Evolutionary conservation across 2,888 invertebrate species (phyloP).

Genomic region (Coenonympha arcania): DNA sequence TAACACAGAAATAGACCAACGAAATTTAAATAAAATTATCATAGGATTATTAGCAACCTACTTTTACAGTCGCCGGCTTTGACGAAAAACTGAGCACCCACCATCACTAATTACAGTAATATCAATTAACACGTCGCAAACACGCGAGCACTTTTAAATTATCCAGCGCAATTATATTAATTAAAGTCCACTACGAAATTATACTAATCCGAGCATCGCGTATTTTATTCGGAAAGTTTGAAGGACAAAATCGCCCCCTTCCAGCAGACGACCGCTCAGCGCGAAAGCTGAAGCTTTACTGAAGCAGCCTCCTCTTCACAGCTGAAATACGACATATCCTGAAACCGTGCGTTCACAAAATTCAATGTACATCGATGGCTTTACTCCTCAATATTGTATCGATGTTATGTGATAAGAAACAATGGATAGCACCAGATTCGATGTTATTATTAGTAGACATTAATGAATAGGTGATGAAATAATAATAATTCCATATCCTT

Average conservation of each 20-base stretch:
- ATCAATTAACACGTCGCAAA: constrained; percentile 34
- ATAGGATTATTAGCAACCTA: constrained; percentile 16
- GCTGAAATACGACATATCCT: not conserved
- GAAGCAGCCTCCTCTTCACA: constrained; percentile 32
- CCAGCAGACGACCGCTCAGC: constrained; percentile 43
- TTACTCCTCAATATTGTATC: not conserved
- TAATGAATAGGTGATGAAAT: constrained; percentile 4
- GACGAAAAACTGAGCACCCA: constrained; percentile 15
- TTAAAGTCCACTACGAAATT: constrained; percentile 18
- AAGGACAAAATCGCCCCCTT: constrained; percentile 43
- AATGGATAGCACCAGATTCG: not conserved
- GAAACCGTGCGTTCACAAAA: not conserved
- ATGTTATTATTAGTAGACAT: not conserved
- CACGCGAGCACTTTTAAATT: constrained; percentile 35
- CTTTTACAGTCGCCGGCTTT: constrained; percentile 19
- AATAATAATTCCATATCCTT: not conserved
- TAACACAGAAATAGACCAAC: too few species aligned
- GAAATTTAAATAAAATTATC: too few species aligned
- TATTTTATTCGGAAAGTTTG: constrained; percentile 46
- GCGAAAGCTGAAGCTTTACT: constrained; percentile 54
- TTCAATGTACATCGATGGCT: constrained; percentile 16
- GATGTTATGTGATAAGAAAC: not conserved
- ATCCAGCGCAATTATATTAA: constrained; percentile 24
- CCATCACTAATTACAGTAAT: constrained; percentile 24
- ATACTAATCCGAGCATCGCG: constrained; percentile 27